Base-by-base conservation (phyloP, 2,888 invertebrate species). In the Thera obeliscata region DNA sequence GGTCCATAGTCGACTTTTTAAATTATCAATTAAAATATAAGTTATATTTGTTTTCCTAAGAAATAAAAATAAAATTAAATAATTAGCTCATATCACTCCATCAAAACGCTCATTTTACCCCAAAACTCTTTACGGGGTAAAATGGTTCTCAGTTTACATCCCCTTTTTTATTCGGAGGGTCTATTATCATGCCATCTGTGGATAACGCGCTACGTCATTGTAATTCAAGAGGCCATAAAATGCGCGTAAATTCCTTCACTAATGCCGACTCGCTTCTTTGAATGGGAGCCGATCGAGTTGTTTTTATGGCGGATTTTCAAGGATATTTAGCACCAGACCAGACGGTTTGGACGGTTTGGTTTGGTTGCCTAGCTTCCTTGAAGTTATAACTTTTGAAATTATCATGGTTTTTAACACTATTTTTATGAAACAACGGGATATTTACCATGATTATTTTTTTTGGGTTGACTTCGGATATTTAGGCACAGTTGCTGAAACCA, bases 131-230 rank as follows among this genome's bases (percentile, higher is more conserved):
- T 54, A 49, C 48, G 55, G 67, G 69, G 62, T 62, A 66, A 59
- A 69, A 66, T 48, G 65, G 60, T 55, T 63, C 56, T 50, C 59
- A 66, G 62, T 64, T 69, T 65, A 68, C 69, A 65, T 59, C 60
- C 69, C 64, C 69, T 62, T 69, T 69, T 69, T 69, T 68, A 65
- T 69, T 43, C 66, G 22, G 43, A 66, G 68, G 72, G 72, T 72
- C 70, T 75, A 75, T 75, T 75, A 74, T 74, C 74, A 71, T 72
- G 71, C 69, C 75, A 74, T 74, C 75, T 75, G 75, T 63, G 72
- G 72, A 67, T 74, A 75, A 75, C 72, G 75, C 71, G 71, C 55
- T 69, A 60, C 68, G 61, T 69, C 72, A 73, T 76, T 74, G 76
- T 72, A 67, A 76, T 73, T 76, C 76, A 73, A 74, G 74, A 64